Evolutionary conservation across 2,888 invertebrate genomes (phyloP).

Genomic region (Apantesis nais): DNA sequence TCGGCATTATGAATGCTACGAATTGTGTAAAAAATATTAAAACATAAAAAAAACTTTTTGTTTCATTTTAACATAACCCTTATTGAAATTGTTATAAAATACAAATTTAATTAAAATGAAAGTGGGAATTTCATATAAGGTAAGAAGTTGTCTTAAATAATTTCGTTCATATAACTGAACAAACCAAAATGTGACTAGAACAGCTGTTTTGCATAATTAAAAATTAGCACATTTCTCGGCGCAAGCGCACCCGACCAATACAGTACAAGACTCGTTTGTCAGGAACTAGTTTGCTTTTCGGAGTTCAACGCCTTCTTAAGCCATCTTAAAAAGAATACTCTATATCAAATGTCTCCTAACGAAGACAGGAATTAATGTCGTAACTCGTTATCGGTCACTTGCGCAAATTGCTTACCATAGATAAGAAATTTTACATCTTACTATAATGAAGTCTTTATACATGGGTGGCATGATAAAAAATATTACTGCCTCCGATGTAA

Average conservation of each 20-base stretch:
- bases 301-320: constrained; percentile 71
- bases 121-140: neutral
- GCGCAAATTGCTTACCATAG: constrained; percentile 43
- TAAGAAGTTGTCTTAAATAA: neutral
- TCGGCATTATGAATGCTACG: constrained; percentile 87
- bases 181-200: neutral
- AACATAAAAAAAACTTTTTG: constrained; percentile 80
- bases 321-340: constrained; percentile 37
- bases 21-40: constrained; percentile 87
- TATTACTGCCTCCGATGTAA: constrained; percentile 12
- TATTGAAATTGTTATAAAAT: neutral
- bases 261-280: constrained; percentile 60
- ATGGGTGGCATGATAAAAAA: constrained; percentile 33
- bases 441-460: constrained; percentile 34
- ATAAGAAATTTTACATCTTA: constrained; percentile 51
- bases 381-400: constrained; percentile 50
- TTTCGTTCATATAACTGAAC: neutral
- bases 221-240: constrained; percentile 38
- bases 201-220: constrained; percentile 36
- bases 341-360: constrained; percentile 26
- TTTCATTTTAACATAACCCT: constrained; percentile 65
- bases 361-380: constrained; percentile 34
- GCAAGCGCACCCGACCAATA: constrained; percentile 46
- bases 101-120: neutral
- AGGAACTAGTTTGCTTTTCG: constrained; percentile 76